phyloP scores from a whole-genome alignment of 2,113 vertebrate species.

The Onychostruthus taczanowskii region DNA sequence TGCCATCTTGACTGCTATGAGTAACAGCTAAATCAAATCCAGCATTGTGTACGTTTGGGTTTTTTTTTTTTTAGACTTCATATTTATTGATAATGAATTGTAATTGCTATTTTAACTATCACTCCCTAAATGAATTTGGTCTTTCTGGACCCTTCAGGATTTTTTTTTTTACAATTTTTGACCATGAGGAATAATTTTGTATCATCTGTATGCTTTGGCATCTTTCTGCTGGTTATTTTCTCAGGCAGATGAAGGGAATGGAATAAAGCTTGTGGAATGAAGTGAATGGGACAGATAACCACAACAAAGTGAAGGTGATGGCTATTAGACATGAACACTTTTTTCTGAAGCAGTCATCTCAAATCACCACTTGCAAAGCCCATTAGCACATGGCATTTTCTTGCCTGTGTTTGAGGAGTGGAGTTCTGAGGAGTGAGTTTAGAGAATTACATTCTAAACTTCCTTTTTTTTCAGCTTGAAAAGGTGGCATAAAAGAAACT shows the following conservation, averaged over 20 bases:
- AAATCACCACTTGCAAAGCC: background rate
- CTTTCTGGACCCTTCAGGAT: background rate
- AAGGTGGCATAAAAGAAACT: background rate
- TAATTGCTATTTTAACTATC: background rate
- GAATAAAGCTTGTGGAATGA: background rate
- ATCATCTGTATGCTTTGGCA: background rate
- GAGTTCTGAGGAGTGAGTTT: background rate
- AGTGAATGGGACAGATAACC: background rate
- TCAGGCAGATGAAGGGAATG: background rate
- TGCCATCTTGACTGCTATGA: background rate
- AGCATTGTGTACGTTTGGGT: background rate
- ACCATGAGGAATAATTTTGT: background rate
- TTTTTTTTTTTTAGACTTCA: background rate
- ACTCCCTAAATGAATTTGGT: background rate
- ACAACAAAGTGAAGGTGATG: slow-evolving; percentile 1
- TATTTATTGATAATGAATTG: background rate
- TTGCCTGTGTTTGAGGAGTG: background rate
- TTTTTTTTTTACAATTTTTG: background rate
- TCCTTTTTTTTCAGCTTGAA: background rate
- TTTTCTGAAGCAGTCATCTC: background rate
- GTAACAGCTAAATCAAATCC: background rate
- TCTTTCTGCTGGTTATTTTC: background rate
- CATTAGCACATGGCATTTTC: background rate
- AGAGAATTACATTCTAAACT: background rate
- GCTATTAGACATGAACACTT: background rate